Percentiles rank a stretch among this genome's conserved stretches.
Evolutionary conservation across 2,113 vertebrate genomes (phyloP).

Genomic region (Corydoras maculifer): DNA sequence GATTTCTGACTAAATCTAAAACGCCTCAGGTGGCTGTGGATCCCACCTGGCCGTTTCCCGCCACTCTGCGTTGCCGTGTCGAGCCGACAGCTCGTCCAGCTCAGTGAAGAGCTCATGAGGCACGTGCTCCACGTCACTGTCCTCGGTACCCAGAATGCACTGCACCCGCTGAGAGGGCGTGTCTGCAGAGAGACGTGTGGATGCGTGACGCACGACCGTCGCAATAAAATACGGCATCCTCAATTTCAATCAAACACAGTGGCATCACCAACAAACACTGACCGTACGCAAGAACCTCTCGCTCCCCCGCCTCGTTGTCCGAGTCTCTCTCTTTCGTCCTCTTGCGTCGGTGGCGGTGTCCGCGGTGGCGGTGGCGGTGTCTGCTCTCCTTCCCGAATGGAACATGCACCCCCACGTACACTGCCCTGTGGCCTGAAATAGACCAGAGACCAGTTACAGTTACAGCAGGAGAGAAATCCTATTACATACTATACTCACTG

Average conservation of each 20-base stretch:
- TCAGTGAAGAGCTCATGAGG: slow-evolving; percentile 95
- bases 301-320: slow-evolving; percentile 75
- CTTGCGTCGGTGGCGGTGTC: slow-evolving; percentile 80
- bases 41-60: slow-evolving; percentile 84
- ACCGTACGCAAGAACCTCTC: slow-evolving; percentile 84
- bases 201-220: not conserved
- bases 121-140: slow-evolving; percentile 88
- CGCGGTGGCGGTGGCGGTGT: slow-evolving; percentile 79
- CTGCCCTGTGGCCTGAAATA: slow-evolving; percentile 82
- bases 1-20: too few relatives aligned
- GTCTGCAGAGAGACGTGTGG: slow-evolving; percentile 61
- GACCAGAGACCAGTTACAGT: not conserved
- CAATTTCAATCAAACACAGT: too few relatives aligned
- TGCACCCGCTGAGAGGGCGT: slow-evolving; percentile 93
- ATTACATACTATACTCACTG: too few relatives aligned
- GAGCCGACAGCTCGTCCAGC: slow-evolving; percentile 82
- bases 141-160: slow-evolving; percentile 91
- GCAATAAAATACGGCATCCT: too few relatives aligned
- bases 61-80: slow-evolving; percentile 84
- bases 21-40: too few relatives aligned
- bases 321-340: slow-evolving; percentile 72
- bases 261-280: not conserved
- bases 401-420: slow-evolving; percentile 90
- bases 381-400: slow-evolving; percentile 79
- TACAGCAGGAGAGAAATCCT: too few relatives aligned